Base-by-base conservation (phyloP, 2,797 vertebrate genomes). In the Cryptoprocta ferox region DNA sequence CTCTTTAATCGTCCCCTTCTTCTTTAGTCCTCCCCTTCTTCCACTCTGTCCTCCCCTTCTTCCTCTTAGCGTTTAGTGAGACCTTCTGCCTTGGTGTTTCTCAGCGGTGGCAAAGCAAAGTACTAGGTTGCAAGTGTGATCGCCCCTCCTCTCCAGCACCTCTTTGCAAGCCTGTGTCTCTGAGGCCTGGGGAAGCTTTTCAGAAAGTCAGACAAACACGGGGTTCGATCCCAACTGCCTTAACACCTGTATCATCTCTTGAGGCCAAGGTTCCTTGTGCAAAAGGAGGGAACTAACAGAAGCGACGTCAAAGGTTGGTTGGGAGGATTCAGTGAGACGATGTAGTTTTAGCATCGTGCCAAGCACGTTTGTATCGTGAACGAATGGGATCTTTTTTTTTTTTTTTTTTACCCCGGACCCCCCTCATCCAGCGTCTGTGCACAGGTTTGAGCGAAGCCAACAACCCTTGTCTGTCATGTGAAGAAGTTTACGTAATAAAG, bases 301-400 rank as follows among this genome's bases (percentile, higher is more conserved):
- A 61, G 28, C n/a, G 37, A 1, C 5, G 15, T 45, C 65, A 30
- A 26, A 53, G 68, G 32, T n/a, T n/a, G 42, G 39, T 24, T 71
- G 53, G 61, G 32, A 68, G 35, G 24, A 42, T 10, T 24, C 32
- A 70, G 10, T n/a, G 82, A 32, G 28, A 4, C 3, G 3, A 12
- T 0, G 8, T 30, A 11, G 42, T 4, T 4, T 53, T 13, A 39
- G 65, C 6, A 10, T 3, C 6, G 65, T 24, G 8, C 56, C 66
- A 9, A 3, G 80, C 63, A 26, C 50, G 1, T 3, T 10, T 21
- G 7, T 12, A 0, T 32, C 28, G 6, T 32, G 12, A 45, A 12
- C 1, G 11, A 59, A 1, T 28, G 24, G 24, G 42, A 45, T 45
- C 42, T 45, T 45, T 3, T 7, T 45, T 45, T n/a, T n/a, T n/a